phyloP scores from a whole-genome alignment of 2,888 invertebrate species.

The Thalpophila matura region DNA sequence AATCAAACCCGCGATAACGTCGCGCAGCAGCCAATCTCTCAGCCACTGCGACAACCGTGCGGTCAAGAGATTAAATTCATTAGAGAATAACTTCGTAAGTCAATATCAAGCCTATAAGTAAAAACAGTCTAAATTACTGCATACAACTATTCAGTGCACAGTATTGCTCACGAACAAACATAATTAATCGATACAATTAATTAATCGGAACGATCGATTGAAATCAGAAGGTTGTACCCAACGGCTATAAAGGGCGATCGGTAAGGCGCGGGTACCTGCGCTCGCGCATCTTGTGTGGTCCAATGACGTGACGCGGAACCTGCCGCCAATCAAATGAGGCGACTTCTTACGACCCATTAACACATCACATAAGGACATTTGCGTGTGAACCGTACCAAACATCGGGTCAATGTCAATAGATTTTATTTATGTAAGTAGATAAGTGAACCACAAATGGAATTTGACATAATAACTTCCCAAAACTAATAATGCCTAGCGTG shows the following conservation, averaged over 20 bases:
- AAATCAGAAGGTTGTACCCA: slow-evolving; percentile 43
- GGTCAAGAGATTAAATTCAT: too few relatives aligned
- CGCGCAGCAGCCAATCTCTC: too few relatives aligned
- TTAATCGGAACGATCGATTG: slow-evolving; percentile 57
- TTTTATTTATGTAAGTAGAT: slow-evolving; percentile 29
- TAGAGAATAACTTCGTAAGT: too few relatives aligned
- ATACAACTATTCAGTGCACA: neutral
- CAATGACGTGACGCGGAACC: slow-evolving; percentile 60
- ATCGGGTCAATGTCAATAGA: slow-evolving; percentile 34
- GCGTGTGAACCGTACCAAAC: slow-evolving; percentile 31
- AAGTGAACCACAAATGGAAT: slow-evolving; percentile 25
- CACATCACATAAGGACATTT: slow-evolving; percentile 46
- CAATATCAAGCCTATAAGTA: too few relatives aligned
- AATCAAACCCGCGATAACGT: too few relatives aligned
- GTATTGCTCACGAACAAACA: slow-evolving; percentile 26
- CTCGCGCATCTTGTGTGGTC: slow-evolving; percentile 78
- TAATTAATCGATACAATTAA: slow-evolving; percentile 53
- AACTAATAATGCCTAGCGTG: too few relatives aligned
- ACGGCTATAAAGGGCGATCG: slow-evolving; percentile 50
- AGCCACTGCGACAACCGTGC: too few relatives aligned
- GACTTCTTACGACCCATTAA: slow-evolving; percentile 47
- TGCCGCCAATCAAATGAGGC: slow-evolving; percentile 54
- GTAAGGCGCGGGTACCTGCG: slow-evolving; percentile 73
- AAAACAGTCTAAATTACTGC: slow-evolving; percentile 11
- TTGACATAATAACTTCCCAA: slow-evolving; percentile 18